Percentiles rank a stretch among this genome's conserved stretches.
Evolutionary conservation across 1,140 invertebrate species (phyloP).

Genomic region (Schlechtendalia chinensis): DNA sequence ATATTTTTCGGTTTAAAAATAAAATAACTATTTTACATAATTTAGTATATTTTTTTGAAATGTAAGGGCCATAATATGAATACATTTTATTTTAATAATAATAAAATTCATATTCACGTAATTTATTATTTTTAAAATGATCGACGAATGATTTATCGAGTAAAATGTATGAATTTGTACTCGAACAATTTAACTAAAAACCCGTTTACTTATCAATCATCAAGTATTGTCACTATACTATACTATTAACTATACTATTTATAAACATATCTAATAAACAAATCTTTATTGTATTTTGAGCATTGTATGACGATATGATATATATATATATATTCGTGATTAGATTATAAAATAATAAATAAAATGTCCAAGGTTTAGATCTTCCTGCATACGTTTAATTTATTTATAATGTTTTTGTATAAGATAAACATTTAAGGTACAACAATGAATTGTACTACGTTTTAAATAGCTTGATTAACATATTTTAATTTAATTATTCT

Average conservation of each 20-base stretch:
- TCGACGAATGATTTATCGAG: no score
- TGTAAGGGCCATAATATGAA: no score
- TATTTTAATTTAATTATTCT: not conserved
- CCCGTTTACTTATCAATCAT: no score
- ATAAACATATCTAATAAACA: not conserved
- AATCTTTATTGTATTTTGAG: not conserved
- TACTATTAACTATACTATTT: not conserved
- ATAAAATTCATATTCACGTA: no score
- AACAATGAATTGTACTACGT: not conserved
- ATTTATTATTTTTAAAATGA: no score
- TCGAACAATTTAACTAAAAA: no score
- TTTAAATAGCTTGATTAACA: not conserved
- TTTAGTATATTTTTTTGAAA: no score
- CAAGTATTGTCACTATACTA: no score
- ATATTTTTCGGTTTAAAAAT: no score
- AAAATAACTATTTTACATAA: no score
- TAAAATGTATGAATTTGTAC: no score
- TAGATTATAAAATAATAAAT: not conserved
- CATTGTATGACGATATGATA: not conserved
- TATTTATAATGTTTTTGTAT: not conserved
- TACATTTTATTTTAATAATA: no score
- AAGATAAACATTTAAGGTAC: slow-evolving; percentile 4
- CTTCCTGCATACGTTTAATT: not conserved
- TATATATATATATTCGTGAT: not conserved
- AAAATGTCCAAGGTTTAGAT: slow-evolving; percentile 4